Base-by-base conservation (phyloP, 2,888 invertebrate genomes). In the Eutolmus rufibarbis region DNA sequence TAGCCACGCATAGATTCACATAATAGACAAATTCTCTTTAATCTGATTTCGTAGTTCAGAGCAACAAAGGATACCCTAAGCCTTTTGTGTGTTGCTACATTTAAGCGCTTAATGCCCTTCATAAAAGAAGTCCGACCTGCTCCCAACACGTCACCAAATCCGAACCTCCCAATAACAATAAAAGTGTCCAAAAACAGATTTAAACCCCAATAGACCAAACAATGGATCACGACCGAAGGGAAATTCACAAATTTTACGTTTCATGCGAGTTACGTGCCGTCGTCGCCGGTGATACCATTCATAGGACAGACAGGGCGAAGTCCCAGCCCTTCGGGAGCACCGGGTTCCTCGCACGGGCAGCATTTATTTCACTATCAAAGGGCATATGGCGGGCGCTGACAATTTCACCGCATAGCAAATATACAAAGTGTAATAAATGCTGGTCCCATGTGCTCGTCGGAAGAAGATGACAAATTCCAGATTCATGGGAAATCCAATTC, bases 201-300 rank as follows among this genome's bases (percentile, higher is more conserved):
- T 79, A 79, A 79, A 79, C 23, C 79, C 79, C 31, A 79, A 79
- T 51, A 79, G 31, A 40, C 31, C 51, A 79, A 46, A 79, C 79
- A 79, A 79, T 79, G 51, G 51, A 51, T 51, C 79, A 28, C 28
- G 51, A 46, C 51, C 14, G 31, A 51, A 34, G 51, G 51, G 79
- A 79, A 16, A 46, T 51, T 46, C n/a, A 46, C 51, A 46, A 23
- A 79, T 79, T 79, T 79, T 79, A 31, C 31, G 28, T 51, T 79
- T 79, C 28, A 51, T 23, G 23, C 43, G 31, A 76, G n/a, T 37
- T 76, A 19, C 79, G 28, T 79, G 79, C 46, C 31, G 23, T 51
- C 23, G 16, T 23, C 31, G 5, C 28, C 40, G 40, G 40, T 28
- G 28, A 66, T 12, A 66, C 23, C 51, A 1, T 51, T 46, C n/a